Base-by-base conservation (phyloP, 2,888 invertebrate genomes). In the Octodonta nipae region DNA sequence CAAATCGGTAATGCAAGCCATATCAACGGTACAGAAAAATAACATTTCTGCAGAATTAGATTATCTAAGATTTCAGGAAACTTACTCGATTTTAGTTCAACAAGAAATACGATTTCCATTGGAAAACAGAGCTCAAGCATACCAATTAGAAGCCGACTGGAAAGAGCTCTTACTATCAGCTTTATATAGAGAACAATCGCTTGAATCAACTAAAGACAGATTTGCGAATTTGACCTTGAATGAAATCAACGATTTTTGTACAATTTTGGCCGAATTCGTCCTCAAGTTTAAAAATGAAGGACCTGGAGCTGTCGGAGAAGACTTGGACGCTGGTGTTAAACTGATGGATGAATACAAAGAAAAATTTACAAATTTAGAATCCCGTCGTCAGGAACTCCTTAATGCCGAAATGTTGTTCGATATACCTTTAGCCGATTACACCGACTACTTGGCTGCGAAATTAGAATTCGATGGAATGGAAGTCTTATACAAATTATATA, bases 381-480 rank as follows among this genome's bases (percentile, higher is more conserved):
- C 58, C 0, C 73, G 74, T 8, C 71, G 83, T 42, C 63, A 67
- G 32, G 70, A 69, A 38, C 56, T 75, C 44, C 70, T 73, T 3
- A 75, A 74, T 34, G 85, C 87, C 0, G 89, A 91, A 61, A 75
- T 80, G 50, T 66, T 92, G 3, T 92, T 92, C 58, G 87, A 88
- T 49, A 78, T 91, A 47, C 77, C 85, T 1, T 70, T 87, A 29
- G 78, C 85, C 0, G 83, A 87, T 56, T 91, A 88, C 51, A 76
- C 79, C 0, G 75, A 76, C 36, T 82, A 84, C 60, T 53, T 74
- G 14, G 66, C 71, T 15, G 65, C 75, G 0, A 75, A 71, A 51
- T 48, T 60, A 0, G 78, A 83, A 41, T 83, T 66, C 49, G 63
- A 67, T 11, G 68, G 70, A 2, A 71, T 89, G 70, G 78, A 81